Conservation (phyloP, 2,113 vertebrate genomes). For the human region DNA sequence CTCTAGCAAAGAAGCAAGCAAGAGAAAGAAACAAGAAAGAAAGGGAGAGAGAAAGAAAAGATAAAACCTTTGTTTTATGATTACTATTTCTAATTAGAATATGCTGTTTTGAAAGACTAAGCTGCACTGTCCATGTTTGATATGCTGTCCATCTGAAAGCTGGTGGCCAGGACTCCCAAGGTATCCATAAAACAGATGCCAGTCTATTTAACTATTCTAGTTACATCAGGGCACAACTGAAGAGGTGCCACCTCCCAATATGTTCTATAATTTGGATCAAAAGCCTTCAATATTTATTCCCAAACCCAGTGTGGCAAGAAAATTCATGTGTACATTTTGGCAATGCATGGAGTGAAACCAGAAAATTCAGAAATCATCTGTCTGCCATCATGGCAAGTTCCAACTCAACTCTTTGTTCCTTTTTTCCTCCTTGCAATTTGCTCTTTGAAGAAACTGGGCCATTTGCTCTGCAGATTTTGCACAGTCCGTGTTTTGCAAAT, state of each 20-base stretch:
- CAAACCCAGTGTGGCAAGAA: neutral
- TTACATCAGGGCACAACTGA: neutral
- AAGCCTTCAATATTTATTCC: slow-evolving; percentile 50
- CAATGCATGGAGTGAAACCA: neutral
- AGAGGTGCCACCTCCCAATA: neutral
- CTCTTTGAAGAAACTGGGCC: slow-evolving; percentile 45
- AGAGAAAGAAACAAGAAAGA: neutral
- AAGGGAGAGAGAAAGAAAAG: neutral
- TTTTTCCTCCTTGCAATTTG: neutral
- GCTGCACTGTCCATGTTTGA: neutral
- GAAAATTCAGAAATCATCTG: neutral
- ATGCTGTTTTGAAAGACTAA: neutral
- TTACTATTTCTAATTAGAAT: neutral
- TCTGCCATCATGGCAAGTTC: neutral
- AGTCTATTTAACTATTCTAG: neutral
- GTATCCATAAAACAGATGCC: slow-evolving; percentile 15
- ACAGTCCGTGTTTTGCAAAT: neutral
- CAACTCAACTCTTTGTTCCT: neutral
- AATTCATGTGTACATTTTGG: neutral
- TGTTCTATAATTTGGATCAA: slow-evolving; percentile 38
- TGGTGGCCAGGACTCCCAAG: neutral
- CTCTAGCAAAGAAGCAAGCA: neutral
- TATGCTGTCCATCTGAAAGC: neutral
- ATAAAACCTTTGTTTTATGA: neutral
- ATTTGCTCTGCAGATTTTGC: neutral